A percentile compares a stretch with the other conserved stretches of the same genome.
These are phyloP conservation scores for Malthinus seriepunctatus DNA, from an alignment of 2,888 invertebrate genomes.

Conservation along the genomic window DNA sequence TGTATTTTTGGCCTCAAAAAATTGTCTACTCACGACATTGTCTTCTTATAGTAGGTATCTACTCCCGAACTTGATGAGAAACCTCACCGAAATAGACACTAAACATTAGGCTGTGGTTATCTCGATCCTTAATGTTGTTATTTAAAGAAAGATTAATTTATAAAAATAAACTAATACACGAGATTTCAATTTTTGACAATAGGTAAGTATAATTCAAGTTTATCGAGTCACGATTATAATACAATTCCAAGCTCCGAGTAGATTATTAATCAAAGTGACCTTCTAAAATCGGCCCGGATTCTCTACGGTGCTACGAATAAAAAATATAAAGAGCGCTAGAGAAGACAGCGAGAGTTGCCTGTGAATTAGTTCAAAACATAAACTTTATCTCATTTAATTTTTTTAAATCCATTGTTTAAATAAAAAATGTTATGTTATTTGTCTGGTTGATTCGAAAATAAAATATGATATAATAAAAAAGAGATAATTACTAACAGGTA, in stretches of 20 bases:
- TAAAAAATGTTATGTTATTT: conserved; percentile 45
- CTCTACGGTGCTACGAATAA: conserved; percentile 28
- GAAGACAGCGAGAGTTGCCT: too few species aligned
- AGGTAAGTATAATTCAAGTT: neutral
- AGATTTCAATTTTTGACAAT: too few species aligned
- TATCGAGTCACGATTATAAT: conserved; percentile 11
- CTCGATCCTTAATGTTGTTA: too few species aligned
- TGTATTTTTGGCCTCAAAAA: too few species aligned
- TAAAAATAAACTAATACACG: too few species aligned
- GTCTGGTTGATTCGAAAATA: conserved; percentile 40
- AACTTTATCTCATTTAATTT: conserved; percentile 40
- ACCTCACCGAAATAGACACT: too few species aligned
- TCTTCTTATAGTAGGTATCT: too few species aligned
- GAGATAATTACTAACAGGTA: conserved; percentile 50
- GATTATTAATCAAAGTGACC: conserved; percentile 27
- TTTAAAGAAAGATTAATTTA: too few species aligned
- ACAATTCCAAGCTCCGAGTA: conserved; percentile 11
- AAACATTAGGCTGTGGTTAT: too few species aligned
- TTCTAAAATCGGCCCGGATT: conserved; percentile 32
- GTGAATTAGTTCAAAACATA: conserved; percentile 36
- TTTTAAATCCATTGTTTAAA: conserved; percentile 50
- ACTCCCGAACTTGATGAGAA: too few species aligned
- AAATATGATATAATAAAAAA: conserved; percentile 46
- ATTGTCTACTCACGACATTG: too few species aligned
- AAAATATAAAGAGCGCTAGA: conserved; percentile 10